These are phyloP conservation scores for Greenwoodochromis staneri DNA, from an alignment of 2,113 vertebrate species.

Conservation along the genomic window DNA sequence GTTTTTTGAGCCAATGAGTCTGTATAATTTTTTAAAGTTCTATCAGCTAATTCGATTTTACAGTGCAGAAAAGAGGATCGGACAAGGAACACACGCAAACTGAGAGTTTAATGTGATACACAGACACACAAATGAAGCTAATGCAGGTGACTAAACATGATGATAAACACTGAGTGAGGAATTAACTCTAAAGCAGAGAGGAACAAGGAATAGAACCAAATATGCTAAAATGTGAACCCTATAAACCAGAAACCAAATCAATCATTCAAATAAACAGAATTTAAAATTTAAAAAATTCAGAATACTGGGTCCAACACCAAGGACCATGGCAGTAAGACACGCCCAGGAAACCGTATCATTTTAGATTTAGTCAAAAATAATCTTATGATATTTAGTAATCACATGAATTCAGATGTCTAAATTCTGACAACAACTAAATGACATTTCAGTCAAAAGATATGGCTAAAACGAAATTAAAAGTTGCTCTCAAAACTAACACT, in stretches of 20 bases:
- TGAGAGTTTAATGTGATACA: not conserved
- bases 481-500: not conserved
- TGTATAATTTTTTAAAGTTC: not conserved
- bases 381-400: not conserved
- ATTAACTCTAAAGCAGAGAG: not conserved
- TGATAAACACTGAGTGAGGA: not conserved
- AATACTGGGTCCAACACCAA: not conserved
- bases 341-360: accelerated
- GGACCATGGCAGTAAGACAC: not conserved
- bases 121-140: not conserved
- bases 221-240: not conserved
- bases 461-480: not conserved
- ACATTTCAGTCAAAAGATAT: not conserved
- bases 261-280: too few species aligned
- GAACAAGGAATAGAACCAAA: not conserved
- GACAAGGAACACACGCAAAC: not conserved
- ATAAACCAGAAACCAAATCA: not conserved
- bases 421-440: not conserved
- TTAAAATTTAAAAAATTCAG: not conserved
- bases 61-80: not conserved
- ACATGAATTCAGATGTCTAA: not conserved
- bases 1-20: not conserved
- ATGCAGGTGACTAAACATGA: not conserved
- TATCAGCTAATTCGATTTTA: not conserved
- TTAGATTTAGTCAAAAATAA: not conserved